Evolutionary conservation across 2,888 invertebrate species (phyloP).

Genomic region (Phragmatobia fuliginosa): DNA sequence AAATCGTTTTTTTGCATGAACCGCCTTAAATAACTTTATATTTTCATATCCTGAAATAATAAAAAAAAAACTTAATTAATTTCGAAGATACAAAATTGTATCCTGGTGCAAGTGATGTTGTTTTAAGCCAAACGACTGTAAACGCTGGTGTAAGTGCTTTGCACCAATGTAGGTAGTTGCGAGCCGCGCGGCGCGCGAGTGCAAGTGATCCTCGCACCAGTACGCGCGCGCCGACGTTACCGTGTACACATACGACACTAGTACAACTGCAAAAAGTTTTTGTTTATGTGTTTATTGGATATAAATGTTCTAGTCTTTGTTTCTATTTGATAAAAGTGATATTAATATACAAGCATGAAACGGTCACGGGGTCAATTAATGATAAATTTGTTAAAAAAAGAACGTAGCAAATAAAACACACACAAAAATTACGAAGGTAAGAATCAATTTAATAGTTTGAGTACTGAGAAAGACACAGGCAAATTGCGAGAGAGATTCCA

Average conservation of each 20-base stretch:
- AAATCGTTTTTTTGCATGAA: too few relatives aligned
- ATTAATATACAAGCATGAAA: not conserved
- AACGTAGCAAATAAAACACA: not conserved
- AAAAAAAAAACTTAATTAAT: not conserved
- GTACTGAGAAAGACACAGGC: not conserved
- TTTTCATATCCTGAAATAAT: too few relatives aligned
- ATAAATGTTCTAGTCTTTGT: not conserved
- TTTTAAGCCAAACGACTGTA: too few relatives aligned
- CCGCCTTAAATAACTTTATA: too few relatives aligned
- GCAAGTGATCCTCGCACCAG: not conserved
- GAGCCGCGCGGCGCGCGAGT: not conserved
- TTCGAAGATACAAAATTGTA: not conserved
- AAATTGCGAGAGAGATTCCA: not conserved
- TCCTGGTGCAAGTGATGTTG: not conserved
- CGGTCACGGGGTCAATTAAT: not conserved
- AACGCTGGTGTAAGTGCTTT: too few relatives aligned
- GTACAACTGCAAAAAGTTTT: not conserved
- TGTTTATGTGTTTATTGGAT: not conserved
- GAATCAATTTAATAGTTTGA: not conserved
- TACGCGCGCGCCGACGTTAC: not conserved
- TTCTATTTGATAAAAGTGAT: not conserved
- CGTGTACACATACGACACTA: not conserved
- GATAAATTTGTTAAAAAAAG: not conserved
- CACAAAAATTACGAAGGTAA: not conserved
- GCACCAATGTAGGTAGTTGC: too few relatives aligned